phyloP scores from a whole-genome alignment of 2,113 vertebrate genomes.

The Anolis carolinensis region DNA sequence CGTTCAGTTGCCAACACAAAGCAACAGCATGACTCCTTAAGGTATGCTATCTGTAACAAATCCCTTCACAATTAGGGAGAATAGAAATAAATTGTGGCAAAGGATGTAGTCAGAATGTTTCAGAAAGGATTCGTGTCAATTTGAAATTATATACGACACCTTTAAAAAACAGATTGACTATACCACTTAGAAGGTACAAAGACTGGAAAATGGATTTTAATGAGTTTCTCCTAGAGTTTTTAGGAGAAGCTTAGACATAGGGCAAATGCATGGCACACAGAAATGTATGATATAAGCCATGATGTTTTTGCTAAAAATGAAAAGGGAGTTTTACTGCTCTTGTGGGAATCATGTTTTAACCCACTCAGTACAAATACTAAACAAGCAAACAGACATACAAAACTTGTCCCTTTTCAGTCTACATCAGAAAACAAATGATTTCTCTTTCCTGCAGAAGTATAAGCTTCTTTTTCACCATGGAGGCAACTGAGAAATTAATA shows the following conservation, averaged over 20 bases:
- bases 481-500: background rate
- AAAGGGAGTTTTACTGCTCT: no score
- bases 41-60: background rate
- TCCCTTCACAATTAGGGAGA: background rate
- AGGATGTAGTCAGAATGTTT: background rate
- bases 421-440: background rate
- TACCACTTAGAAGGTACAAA: no score
- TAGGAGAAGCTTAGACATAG: background rate
- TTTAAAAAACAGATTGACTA: constrained; percentile 3
- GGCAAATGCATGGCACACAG: background rate
- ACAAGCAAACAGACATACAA: no score
- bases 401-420: no score
- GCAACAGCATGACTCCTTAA: background rate
- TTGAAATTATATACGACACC: background rate
- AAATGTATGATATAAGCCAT: no score
- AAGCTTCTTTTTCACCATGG: background rate
- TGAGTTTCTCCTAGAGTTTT: background rate
- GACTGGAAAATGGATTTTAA: no score
- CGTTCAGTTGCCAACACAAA: constrained; percentile 1
- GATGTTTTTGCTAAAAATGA: no score
- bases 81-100: constrained; percentile 10
- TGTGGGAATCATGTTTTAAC: no score
- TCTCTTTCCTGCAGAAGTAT: background rate
- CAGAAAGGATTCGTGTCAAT: background rate
- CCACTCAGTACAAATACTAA: no score